phyloP scores from a whole-genome alignment of 2,888 invertebrate species.

The Dusona sp. region DNA sequence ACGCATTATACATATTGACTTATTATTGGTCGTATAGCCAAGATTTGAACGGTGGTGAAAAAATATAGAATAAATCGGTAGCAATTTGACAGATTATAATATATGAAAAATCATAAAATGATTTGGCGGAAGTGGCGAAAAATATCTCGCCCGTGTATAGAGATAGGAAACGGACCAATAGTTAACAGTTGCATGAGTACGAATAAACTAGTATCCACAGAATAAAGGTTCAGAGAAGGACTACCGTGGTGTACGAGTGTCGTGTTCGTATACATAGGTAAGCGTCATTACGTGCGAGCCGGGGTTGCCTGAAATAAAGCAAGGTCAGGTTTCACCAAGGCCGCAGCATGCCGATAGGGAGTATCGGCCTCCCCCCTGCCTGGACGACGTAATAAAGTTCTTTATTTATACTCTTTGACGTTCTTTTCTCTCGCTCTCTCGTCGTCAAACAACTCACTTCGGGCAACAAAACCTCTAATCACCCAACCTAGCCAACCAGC shows the following conservation, averaged over 20 bases:
- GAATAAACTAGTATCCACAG: constrained; percentile 55
- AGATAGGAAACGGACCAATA: neutral
- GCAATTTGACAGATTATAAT: neutral
- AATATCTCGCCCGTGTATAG: neutral
- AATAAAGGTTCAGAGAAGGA: neutral
- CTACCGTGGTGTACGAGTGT: neutral
- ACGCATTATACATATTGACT: neutral
- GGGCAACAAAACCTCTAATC: constrained; percentile 29
- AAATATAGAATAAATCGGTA: neutral
- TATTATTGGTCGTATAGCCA: neutral
- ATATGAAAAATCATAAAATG: neutral
- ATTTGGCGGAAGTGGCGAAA: neutral
- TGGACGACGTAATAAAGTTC: constrained; percentile 72
- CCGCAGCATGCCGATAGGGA: constrained; percentile 79
- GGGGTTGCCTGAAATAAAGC: constrained; percentile 84
- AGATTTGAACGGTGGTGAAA: neutral
- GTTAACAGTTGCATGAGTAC: constrained; percentile 25
- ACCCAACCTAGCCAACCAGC: too few relatives aligned
- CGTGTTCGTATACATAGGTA: constrained; percentile 43
- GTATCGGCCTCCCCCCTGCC: constrained; percentile 73
- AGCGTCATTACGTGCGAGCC: constrained; percentile 69
- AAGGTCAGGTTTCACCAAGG: constrained; percentile 85
- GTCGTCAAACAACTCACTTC: constrained; percentile 16
- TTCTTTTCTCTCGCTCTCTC: constrained; percentile 25
- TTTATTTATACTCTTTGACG: constrained; percentile 72